phyloP scores from a whole-genome alignment of 2,888 invertebrate genomes.

The Empis stercorea region DNA sequence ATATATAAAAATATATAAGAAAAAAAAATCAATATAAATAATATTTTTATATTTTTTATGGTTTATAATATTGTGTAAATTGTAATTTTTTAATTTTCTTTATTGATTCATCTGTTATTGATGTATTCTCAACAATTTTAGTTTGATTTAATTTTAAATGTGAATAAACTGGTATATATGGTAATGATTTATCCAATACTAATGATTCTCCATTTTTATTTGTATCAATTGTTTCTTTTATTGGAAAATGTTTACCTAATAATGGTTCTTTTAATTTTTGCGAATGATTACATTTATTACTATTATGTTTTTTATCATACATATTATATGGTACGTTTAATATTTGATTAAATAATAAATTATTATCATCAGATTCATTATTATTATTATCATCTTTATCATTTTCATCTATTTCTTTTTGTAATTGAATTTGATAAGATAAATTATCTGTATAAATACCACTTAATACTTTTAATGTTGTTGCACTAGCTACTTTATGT shows the following conservation, averaged over 20 bases:
- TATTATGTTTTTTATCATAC: neutral
- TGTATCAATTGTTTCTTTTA: slow-evolving; percentile 38
- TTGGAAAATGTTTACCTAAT: slow-evolving; percentile 47
- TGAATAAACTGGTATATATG: slow-evolving; percentile 54
- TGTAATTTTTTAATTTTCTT: slow-evolving; percentile 28
- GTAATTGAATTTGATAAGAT: neutral
- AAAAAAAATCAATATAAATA: too few relatives aligned
- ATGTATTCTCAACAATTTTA: slow-evolving; percentile 42
- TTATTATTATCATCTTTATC: neutral
- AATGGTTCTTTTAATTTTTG: slow-evolving; percentile 41
- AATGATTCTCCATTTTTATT: slow-evolving; percentile 30
- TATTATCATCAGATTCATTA: too few relatives aligned
- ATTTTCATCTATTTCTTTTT: slow-evolving; percentile 11
- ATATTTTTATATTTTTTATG: too few relatives aligned
- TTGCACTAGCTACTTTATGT: slow-evolving; percentile 57
- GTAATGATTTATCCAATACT: slow-evolving; percentile 47
- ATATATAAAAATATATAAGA: too few relatives aligned
- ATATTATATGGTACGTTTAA: too few relatives aligned
- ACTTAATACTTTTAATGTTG: slow-evolving; percentile 55
- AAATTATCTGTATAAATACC: slow-evolving; percentile 10
- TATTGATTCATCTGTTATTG: slow-evolving; percentile 41
- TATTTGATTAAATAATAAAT: too few relatives aligned
- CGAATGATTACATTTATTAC: slow-evolving; percentile 36
- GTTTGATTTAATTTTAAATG: slow-evolving; percentile 51
- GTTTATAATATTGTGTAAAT: slow-evolving; percentile 22